A percentile compares a stretch with the other conserved stretches of the same genome.
phyloP scores from a whole-genome alignment of 2,113 vertebrate species.

The Peromyscus maniculatus region DNA sequence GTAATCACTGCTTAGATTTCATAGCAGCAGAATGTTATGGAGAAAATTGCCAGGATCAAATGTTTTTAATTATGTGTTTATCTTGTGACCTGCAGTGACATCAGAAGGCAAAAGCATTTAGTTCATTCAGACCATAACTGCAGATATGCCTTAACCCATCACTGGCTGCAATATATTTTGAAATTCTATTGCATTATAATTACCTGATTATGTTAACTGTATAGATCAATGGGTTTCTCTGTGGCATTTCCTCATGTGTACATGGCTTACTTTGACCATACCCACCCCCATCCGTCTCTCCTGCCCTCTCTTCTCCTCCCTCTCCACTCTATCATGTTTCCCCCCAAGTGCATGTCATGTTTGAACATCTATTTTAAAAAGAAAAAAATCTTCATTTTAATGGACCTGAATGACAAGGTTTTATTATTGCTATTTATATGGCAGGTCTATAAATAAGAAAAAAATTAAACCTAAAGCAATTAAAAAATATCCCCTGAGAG shows the following conservation, averaged over 20 bases:
- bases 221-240: neutral
- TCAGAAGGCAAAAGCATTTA: neutral
- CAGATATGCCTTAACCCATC: neutral
- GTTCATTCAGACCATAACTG: neutral
- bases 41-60: conserved; percentile 12
- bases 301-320: neutral
- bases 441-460: neutral
- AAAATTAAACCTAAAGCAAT: neutral
- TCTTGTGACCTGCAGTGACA: neutral
- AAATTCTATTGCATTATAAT: neutral
- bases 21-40: conserved; percentile 17
- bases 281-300: no score
- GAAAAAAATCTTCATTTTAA: conserved; percentile 16
- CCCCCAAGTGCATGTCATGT: neutral
- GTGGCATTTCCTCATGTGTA: neutral
- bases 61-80: conserved; percentile 27
- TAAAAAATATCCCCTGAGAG: neutral
- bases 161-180: neutral
- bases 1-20: conserved; percentile 38
- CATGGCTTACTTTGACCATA: no score
- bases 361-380: conserved; percentile 37
- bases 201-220: neutral
- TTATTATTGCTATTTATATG: conserved; percentile 20
- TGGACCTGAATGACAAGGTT: neutral
- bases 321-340: no score